Base-by-base conservation (phyloP, 64 coral and sea anemone genomes). In the Astreopora myriophthalma region DNA sequence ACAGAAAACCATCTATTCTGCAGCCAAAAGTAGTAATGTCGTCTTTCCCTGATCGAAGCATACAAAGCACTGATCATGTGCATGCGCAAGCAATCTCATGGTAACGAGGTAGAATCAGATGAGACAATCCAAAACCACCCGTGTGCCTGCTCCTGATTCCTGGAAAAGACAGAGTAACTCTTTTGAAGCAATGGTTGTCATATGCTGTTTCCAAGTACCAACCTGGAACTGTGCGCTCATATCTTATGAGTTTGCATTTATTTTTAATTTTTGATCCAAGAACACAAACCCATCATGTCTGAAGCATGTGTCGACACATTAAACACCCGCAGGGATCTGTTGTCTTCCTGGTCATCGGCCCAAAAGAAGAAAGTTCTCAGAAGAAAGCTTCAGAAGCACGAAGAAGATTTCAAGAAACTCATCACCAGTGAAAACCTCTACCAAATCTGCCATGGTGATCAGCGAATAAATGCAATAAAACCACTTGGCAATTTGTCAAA, bases 191-290 rank as follows among this genome's bases (percentile, higher is more conserved):
- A 69, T 80, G 88, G 88, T 46, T 68, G 32, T 90, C 88, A 48
- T 42, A 78, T 90, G 88, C 88, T 64, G 73, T 78, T 39, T 36
- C 31, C 20, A 76, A 70, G 60, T 90, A 90, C 38, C 88, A 90
- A 51, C 88, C 88, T 62, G 75, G 74, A 79, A 90, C 88, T 80
- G 74, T 90, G 74, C 55, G 61, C 19, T 90, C 88, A 22, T 90
- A 90, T 79, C 61, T 79, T 6, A 90, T 90, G 88, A 79, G 74
- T 61, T 80, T 80, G 37, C 52, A 34, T 31, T 69, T 90, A 46
- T 90, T 90, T 68, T 90, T 80, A 79, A 57, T 90, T 78, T 70
- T 44, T 90, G 61, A 77, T 39, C 1, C 75, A 90, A 90, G 88
- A 78, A 68, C 55, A 58, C 5, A 79, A 89, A 89, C 35, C 73